Conservation (phyloP, 1,140 invertebrate species). For the Penaeus vannamei region DNA sequence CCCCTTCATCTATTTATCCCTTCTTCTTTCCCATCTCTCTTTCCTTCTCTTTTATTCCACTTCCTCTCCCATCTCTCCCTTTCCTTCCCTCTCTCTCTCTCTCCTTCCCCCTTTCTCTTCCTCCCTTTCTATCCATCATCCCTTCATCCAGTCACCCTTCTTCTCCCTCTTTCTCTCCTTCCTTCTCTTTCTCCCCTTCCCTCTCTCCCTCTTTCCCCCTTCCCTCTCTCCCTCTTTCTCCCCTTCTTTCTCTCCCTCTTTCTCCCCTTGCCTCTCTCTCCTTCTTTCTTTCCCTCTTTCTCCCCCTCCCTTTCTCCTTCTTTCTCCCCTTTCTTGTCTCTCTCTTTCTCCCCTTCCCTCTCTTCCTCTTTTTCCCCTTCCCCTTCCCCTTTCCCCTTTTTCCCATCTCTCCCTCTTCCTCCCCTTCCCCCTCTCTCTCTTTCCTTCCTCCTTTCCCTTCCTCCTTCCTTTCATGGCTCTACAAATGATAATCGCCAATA, state of each 20-base stretch:
- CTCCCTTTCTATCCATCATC: not conserved
- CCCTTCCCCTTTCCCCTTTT: too few species aligned
- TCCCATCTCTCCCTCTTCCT: not conserved
- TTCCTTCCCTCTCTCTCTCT: not conserved
- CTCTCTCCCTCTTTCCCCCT: not conserved
- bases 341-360: too few species aligned
- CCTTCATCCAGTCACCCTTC: not conserved
- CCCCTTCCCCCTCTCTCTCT: not conserved
- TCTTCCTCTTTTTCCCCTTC: too few species aligned
- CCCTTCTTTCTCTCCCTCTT: not conserved
- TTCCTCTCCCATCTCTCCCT: not conserved
- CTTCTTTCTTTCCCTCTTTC: too few species aligned
- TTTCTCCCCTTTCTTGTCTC: too few species aligned
- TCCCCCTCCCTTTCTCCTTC: too few species aligned
- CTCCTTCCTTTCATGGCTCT: not conserved
- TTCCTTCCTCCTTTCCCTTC: not conserved
- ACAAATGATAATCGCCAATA: conserved; percentile 21
- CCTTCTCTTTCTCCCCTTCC: not conserved
- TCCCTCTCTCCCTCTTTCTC: not conserved
- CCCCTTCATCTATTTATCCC: not conserved
- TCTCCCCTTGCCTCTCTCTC: too few species aligned
- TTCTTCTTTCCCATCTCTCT: conserved; percentile 11
- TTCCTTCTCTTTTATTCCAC: conserved; percentile 1
- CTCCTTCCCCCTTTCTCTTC: not conserved
- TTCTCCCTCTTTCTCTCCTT: not conserved